Base-by-base conservation (phyloP, 2,888 invertebrate species). In the Lordiphosa fenestrarum region DNA sequence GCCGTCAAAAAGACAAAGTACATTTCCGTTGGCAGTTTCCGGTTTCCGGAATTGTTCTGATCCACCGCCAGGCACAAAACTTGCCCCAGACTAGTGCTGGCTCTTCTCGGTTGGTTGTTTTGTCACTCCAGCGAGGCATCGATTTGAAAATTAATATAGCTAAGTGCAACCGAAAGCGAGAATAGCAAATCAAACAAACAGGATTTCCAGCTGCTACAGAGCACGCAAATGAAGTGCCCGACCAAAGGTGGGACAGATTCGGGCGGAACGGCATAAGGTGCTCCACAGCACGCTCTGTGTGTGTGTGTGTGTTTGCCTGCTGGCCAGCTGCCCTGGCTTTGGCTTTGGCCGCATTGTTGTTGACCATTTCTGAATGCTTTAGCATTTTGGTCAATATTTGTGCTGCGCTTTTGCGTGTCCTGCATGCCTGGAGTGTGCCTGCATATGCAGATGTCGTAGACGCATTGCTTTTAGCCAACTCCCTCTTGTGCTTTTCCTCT, bases 1-100 rank as follows among this genome's bases (percentile, higher is more conserved):
- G 59, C 76, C 76, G 76, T 80, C 76, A 84, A 83, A 78, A 78
- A 84, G 84, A 84, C 84, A 84, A 83, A 84, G 78, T 78, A 83
- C 84, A 84, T 83, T 83, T 84, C 84, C 83, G 83, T 58, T 73
- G 67, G 66, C 78, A 83, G 83, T 83, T 84, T 84, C 81, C 84
- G 66, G 71, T 73, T 76, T 83, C 75, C 83, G 72, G 73, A 72
- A 78, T 81, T 77, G 77, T 81, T 80, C 67, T 71, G 69, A 73
- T 76, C 66, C 80, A 65, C 50, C 40, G 53, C 47, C 33, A 40
- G 44, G 30, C 49, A 25, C 13, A 40, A 48, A 42, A 52, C 50
- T 42, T 61, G 54, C 38, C 25, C 13, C 37, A 13, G 7, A 19
- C 49, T 39, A n/a, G 39, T 33, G 12, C 2, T 25, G n/a, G 13